Conservation (phyloP, 2,888 invertebrate genomes). For the Autographa gamma region DNA sequence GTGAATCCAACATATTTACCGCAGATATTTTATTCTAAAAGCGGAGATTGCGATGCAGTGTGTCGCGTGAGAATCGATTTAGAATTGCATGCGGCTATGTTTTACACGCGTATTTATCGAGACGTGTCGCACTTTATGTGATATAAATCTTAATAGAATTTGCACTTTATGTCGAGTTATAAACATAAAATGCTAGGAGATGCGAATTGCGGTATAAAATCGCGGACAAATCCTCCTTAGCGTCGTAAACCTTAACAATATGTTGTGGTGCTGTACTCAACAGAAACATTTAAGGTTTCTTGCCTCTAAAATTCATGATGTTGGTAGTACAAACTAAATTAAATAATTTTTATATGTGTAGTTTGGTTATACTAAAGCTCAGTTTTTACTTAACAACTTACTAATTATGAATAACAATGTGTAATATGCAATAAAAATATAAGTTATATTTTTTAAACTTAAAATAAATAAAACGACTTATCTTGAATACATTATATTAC, state of each 20-base stretch:
- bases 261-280: background rate
- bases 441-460: no score
- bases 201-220: conserved; percentile 13
- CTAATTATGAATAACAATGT: no score
- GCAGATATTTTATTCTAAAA: background rate
- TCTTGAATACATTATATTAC: no score
- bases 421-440: no score
- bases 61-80: background rate
- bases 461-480: no score
- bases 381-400: no score
- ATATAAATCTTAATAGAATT: conserved; percentile 35
- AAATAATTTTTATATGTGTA: no score
- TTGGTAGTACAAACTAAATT: background rate
- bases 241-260: background rate
- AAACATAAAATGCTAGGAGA: conserved; percentile 32
- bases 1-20: background rate
- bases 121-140: conserved; percentile 11
- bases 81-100: conserved; percentile 4
- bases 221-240: conserved; percentile 11
- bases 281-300: background rate
- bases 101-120: background rate
- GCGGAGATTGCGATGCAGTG: background rate
- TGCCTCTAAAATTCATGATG: background rate
- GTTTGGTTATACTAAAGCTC: no score
- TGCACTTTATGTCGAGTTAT: conserved; percentile 36